Evolutionary conservation across 92 coral and sea anemone genomes (phyloP).

Genomic region (Epizoanthus illoricatus): DNA sequence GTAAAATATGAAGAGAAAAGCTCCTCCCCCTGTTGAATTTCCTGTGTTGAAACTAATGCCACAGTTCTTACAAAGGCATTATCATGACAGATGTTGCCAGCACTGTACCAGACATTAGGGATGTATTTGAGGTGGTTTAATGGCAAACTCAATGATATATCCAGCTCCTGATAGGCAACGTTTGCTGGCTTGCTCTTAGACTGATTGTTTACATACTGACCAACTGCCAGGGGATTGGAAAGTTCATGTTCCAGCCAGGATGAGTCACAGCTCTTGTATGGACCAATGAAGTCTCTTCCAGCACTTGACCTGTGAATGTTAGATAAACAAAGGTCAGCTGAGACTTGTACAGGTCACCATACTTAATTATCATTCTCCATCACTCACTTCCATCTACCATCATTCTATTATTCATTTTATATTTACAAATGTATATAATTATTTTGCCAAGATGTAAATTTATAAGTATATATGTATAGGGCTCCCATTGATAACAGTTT

Average conservation of each 20-base stretch:
- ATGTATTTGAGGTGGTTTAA: conserved; percentile 69
- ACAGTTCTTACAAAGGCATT: conserved; percentile 74
- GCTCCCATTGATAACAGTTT: too few species aligned
- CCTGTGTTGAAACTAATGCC: conserved; percentile 73
- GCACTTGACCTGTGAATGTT: conserved; percentile 75
- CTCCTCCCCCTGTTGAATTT: conserved; percentile 77
- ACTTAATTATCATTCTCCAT: not conserved
- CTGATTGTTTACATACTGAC: conserved; percentile 91
- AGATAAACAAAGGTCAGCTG: not conserved
- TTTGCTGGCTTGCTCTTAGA: conserved; percentile 76
- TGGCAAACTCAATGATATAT: conserved; percentile 62
- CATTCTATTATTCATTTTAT: not conserved
- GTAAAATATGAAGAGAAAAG: conserved; percentile 96
- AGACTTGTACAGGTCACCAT: not conserved
- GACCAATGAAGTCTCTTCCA: conserved; percentile 80
- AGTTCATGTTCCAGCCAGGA: conserved; percentile 68
- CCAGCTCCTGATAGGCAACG: conserved; percentile 91
- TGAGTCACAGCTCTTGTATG: conserved; percentile 72
- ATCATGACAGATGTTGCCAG: conserved; percentile 66
- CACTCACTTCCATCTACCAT: not conserved
- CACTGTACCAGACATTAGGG: conserved; percentile 93
- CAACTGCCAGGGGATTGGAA: conserved; percentile 81
- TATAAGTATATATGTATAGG: too few species aligned
- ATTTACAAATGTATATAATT: too few species aligned
- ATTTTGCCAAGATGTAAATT: too few species aligned